Evolutionary conservation across 2,113 vertebrate genomes (phyloP).

Genomic region (Megaptera novaeangliae): DNA sequence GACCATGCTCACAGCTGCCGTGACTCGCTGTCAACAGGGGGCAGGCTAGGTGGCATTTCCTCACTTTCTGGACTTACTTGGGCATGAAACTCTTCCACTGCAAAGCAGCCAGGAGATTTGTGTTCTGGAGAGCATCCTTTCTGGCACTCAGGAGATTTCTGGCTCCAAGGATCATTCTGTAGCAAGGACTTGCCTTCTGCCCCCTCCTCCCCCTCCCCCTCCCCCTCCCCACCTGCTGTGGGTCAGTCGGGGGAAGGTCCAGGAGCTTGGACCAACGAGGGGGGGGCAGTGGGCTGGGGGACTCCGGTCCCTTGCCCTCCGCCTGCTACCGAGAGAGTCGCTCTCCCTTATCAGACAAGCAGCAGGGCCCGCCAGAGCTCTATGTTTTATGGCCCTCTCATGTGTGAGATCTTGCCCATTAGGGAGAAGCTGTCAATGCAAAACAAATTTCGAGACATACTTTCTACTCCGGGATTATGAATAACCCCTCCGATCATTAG

Average conservation of each 20-base stretch:
- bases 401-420: slow-evolving; percentile 59
- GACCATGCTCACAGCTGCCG: rapidly evolving
- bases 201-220: background rate
- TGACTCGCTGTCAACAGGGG: background rate
- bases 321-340: rapidly evolving
- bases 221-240: too few species aligned
- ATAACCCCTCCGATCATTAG: slow-evolving; percentile 66
- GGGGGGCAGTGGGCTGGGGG: rapidly evolving
- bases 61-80: background rate
- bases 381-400: slow-evolving; percentile 38
- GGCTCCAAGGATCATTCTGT: background rate
- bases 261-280: background rate
- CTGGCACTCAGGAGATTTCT: background rate
- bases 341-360: background rate
- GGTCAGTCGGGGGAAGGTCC: rapidly evolving
- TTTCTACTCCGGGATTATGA: slow-evolving; percentile 60
- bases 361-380: background rate
- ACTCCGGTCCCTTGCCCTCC: background rate
- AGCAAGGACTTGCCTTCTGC: background rate
- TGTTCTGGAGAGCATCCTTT: background rate
- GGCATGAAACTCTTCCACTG: background rate
- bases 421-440: slow-evolving; percentile 64
- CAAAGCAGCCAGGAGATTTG: background rate
- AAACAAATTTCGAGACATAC: slow-evolving; percentile 55
- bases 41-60: background rate